These are phyloP conservation scores for Trichechus manatus DNA, from an alignment of 2,113 vertebrate genomes.

Conservation along the genomic window DNA sequence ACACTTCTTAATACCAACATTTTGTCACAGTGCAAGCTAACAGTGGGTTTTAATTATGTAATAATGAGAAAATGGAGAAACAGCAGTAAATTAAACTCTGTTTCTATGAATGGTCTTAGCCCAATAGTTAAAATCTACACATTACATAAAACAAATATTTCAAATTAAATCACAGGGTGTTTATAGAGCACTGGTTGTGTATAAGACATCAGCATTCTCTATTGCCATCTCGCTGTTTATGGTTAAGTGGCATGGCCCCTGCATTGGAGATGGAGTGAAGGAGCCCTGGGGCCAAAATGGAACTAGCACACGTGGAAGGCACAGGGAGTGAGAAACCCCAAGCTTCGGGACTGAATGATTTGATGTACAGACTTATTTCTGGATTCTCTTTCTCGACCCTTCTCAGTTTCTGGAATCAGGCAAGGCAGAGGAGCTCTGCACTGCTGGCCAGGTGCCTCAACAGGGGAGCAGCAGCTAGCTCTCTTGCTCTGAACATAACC, in stretches of 20 bases:
- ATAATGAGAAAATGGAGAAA: constrained; percentile 71
- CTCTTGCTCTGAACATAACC: neutral
- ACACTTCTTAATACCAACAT: neutral
- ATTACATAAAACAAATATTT: constrained; percentile 67
- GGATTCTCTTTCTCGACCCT: neutral
- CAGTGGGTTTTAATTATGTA: constrained; percentile 76
- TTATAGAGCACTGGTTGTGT: neutral
- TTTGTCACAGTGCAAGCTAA: constrained; percentile 54
- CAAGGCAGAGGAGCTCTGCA: neutral
- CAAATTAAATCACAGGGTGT: constrained; percentile 38
- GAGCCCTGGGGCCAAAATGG: neutral
- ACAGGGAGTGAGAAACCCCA: neutral
- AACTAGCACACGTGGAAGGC: neutral
- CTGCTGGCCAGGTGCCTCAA: neutral
- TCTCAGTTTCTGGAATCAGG: neutral
- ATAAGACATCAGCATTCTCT: neutral
- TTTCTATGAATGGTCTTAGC: constrained; percentile 63
- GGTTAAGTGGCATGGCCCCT: neutral
- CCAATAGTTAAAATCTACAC: constrained; percentile 66
- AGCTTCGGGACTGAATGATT: neutral
- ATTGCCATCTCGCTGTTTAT: neutral
- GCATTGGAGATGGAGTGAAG: neutral
- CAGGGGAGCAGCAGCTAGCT: neutral
- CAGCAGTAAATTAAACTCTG: constrained; percentile 63
- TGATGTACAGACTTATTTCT: neutral